Evolutionary conservation across 1,140 invertebrate genomes (phyloP).

Genomic region (Ostrea edulis): DNA sequence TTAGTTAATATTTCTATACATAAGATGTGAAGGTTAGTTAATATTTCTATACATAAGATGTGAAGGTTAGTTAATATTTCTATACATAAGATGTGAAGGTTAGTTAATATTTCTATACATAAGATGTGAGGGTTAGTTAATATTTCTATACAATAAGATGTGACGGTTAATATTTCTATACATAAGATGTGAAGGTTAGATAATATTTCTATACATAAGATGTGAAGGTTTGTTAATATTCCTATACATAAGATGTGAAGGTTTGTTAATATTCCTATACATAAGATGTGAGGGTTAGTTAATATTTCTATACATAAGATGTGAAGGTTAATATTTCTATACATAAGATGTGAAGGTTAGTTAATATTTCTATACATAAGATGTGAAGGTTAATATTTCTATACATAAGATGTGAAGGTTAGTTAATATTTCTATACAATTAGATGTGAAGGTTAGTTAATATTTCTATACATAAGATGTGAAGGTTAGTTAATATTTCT

Average conservation of each 20-base stretch:
- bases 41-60: slow-evolving; percentile 17
- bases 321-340: slow-evolving; percentile 59
- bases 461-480: slow-evolving; percentile 38
- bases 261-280: slow-evolving; percentile 49
- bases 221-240: slow-evolving; percentile 61
- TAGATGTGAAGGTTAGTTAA: slow-evolving; percentile 64
- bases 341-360: slow-evolving; percentile 64
- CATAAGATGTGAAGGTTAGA: slow-evolving; percentile 64
- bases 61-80: slow-evolving; percentile 58
- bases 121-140: slow-evolving; percentile 63
- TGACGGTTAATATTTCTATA: not conserved
- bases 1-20: slow-evolving; percentile 41
- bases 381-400: slow-evolving; percentile 59
- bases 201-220: not conserved
- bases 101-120: slow-evolving; percentile 14
- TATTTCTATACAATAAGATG: not conserved
- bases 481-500: slow-evolving; percentile 57
- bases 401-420: slow-evolving; percentile 62
- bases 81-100: slow-evolving; percentile 62
- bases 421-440: slow-evolving; percentile 8
- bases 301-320: not conserved
- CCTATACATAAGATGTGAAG: slow-evolving; percentile 53
- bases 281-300: slow-evolving; percentile 64
- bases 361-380: not conserved
- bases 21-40: slow-evolving; percentile 65